Conservation (phyloP, 2,797 vertebrate species). For the Pterois miles region DNA sequence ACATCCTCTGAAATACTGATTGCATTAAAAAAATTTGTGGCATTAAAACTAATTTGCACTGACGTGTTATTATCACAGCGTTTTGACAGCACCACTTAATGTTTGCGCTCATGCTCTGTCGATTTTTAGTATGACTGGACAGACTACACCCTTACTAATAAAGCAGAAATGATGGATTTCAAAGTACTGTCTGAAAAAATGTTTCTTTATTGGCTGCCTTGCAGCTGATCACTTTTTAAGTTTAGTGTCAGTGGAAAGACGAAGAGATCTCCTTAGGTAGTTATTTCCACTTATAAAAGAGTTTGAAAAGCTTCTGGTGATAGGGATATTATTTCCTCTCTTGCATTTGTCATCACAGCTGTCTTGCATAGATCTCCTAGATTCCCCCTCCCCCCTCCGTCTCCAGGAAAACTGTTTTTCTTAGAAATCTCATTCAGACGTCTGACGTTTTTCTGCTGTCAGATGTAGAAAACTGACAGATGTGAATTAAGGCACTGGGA, state of each 20-base stretch:
- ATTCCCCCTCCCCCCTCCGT: background rate
- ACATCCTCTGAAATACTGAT: too few relatives aligned
- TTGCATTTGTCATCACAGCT: constrained; percentile 52
- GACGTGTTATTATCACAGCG: too few relatives aligned
- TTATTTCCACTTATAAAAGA: constrained; percentile 32
- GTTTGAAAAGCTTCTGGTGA: constrained; percentile 33
- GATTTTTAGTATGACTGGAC: background rate
- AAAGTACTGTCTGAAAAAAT: background rate
- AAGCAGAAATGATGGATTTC: background rate
- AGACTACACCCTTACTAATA: background rate
- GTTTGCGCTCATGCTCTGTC: background rate
- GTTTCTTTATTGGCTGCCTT: constrained; percentile 7
- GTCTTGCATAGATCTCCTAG: constrained; percentile 25
- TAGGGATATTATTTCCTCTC: constrained; percentile 46
- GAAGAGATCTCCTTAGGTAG: background rate
- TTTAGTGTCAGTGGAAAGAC: constrained; percentile 22
- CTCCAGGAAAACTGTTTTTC: constrained; percentile 36
- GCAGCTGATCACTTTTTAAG: constrained; percentile 13
- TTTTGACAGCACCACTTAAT: background rate
- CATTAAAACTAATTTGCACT: too few relatives aligned
- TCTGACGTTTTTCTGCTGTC: constrained; percentile 39
- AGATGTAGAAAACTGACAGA: constrained; percentile 37
- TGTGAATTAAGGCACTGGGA: constrained; percentile 10
- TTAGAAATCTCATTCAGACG: constrained; percentile 13
- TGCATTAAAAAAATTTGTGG: too few relatives aligned